phyloP scores from a whole-genome alignment of 1,140 invertebrate species.

The Micrasema minimum region DNA sequence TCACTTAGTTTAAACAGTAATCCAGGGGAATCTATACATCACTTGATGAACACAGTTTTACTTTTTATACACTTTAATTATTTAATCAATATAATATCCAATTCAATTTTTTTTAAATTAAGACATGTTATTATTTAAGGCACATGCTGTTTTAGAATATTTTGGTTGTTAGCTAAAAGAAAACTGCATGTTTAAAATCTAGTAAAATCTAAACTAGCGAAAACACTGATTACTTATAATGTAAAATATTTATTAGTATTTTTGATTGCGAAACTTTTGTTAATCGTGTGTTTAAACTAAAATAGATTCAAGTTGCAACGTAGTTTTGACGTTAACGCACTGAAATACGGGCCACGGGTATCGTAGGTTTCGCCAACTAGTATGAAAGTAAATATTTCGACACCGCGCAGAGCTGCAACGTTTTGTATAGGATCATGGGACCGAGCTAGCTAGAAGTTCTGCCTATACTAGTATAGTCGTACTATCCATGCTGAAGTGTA shows the following conservation, averaged over 20 bases:
- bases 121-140: constrained; percentile 6
- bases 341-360: constrained; percentile 28
- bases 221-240: no score
- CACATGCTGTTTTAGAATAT: constrained; percentile 2
- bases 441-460: background rate
- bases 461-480: background rate
- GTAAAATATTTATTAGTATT: no score
- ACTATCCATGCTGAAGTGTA: no score
- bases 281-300: no score
- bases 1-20: background rate
- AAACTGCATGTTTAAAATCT: background rate
- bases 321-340: no score
- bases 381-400: constrained; percentile 37
- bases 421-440: background rate
- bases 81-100: constrained; percentile 17
- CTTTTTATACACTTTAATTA: background rate
- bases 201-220: no score
- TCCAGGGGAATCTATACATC: background rate
- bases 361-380: constrained; percentile 23
- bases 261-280: no score
- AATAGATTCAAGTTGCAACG: no score
- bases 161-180: background rate
- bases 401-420: constrained; percentile 8
- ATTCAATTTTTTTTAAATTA: background rate
- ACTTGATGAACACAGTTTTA: constrained; percentile 1